Evolutionary conservation across 2,113 vertebrate species (phyloP).

Genomic region (human (Homo sapiens)): GRCh38 chr7:104925001-104925500

Average conservation of each 20-base stretch:
- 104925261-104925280: not conserved
- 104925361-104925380: not conserved
- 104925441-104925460: not conserved
- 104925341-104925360: not conserved
- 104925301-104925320: not conserved
- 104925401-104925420: not conserved
- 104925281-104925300: constrained; percentile 8
- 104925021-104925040: too few species aligned
- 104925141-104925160: too few species aligned
- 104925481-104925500: not conserved
- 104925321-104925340: not conserved
- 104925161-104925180: too few species aligned
- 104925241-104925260: not conserved
- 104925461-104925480: not conserved
- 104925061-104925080: too few species aligned
- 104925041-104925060: too few species aligned
- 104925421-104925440: not conserved
- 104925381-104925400: not conserved
- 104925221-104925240: not conserved
- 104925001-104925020: too few species aligned
- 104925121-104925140: too few species aligned
- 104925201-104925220: not conserved
- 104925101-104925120: too few species aligned
- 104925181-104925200: too few species aligned
- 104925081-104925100: too few species aligned